Evolutionary conservation across 2,888 invertebrate species (phyloP), one percentile per base, ranked within the genome.

Genomic region (Epicampocera succincta): DNA sequence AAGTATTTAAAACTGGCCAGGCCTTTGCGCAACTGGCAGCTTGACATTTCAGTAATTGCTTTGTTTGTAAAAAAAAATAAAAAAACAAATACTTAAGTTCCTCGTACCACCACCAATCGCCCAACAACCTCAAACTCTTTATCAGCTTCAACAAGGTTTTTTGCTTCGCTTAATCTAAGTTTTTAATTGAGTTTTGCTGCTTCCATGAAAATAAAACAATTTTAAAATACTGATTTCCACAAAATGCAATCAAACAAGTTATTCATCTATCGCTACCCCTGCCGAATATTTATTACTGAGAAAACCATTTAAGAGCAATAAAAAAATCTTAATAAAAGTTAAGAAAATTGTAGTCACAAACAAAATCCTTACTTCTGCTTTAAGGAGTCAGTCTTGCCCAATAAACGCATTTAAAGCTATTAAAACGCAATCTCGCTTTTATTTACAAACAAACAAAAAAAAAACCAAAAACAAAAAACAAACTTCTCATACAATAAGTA

Each of bases 371-470:
- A 54, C 15, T 8, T 6, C 13, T 25, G 12, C 13, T n/a, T 38
- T n/a, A 38, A 74, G 11, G n/a, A 58, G 19, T 25, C n/a, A 58
- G 19, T 25, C n/a, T 65, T 42, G 54, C 15, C 21, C 52, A 52
- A 68, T 60, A 76, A 76, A 76, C 44, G 76, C 61, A 60, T 61
- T 76, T 46, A 54, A 69, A 44, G 69, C 61, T 17, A 69, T 69
- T 69, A 76, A 50, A 61, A 29, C 40, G 38, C 11, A 48, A 61
- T 61, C 56, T 69, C 25, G 42, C 56, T 19, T 50, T 42, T 19
- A 25, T 9, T 29, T 29, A 33, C 33, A 33, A 33, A 33, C 25
- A 33, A 33, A 3, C 5, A 21, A 54, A 58, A 58, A 48, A 65
- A 19, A 13, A 56, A 19, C 9, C 33, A 44, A 74, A 21, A n/a